phyloP scores from a whole-genome alignment of 2,888 invertebrate species.

The Drosophila borborema region DNA sequence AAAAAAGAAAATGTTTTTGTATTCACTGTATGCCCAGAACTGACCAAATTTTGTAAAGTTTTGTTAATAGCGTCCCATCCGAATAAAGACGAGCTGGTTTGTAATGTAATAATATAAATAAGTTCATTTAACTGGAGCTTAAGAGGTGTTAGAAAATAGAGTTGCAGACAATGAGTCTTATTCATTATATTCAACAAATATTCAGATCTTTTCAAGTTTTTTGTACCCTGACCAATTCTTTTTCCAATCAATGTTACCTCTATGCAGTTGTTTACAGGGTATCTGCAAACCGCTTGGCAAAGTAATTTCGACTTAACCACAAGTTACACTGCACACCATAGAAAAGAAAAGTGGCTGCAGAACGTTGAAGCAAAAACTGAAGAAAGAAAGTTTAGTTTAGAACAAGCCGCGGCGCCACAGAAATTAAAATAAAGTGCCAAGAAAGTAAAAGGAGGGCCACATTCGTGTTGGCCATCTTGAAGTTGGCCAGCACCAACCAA shows the following conservation, averaged over 20 bases:
- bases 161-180: no score
- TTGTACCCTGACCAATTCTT: background rate
- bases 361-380: conserved; percentile 19
- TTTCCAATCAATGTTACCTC: background rate
- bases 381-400: conserved; percentile 61
- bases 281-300: conserved; percentile 52
- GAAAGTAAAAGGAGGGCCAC: conserved; percentile 70
- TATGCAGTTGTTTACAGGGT: background rate
- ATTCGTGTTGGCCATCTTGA: conserved; percentile 57
- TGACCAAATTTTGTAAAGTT: conserved; percentile 25
- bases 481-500: conserved; percentile 55
- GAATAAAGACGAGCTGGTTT: background rate
- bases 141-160: no score
- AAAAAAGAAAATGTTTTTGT: background rate
- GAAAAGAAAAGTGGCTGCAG: conserved; percentile 54
- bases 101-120: background rate
- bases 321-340: conserved; percentile 52
- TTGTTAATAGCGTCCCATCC: background rate
- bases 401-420: conserved; percentile 48
- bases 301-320: conserved; percentile 74
- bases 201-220: background rate
- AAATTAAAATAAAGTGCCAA: conserved; percentile 80
- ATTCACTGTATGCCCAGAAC: background rate
- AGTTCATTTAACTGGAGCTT: no score
- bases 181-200: background rate